Conservation (phyloP, 2,888 invertebrate species). For the Sclerodermus sp. region DNA sequence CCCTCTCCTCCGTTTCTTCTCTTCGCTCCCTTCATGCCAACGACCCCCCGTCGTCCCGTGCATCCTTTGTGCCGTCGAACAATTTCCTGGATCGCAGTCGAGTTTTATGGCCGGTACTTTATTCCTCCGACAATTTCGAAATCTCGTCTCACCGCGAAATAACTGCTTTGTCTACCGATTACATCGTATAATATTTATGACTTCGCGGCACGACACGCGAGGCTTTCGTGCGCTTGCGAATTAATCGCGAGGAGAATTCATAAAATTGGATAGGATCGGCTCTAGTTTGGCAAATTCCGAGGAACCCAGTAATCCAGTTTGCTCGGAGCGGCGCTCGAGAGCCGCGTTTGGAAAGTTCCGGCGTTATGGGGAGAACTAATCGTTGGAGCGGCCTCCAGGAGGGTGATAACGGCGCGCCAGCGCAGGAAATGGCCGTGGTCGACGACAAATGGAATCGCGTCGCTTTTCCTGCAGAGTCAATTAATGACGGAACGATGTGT, state of each 20-base stretch:
- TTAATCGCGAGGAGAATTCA: constrained; percentile 13
- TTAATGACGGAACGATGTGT: not conserved
- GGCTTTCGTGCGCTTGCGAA: constrained; percentile 4
- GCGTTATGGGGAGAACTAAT: not conserved
- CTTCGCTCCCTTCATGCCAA: too few species aligned
- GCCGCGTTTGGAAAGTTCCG: not conserved
- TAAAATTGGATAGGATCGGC: too few species aligned
- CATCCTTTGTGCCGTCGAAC: constrained; percentile 5
- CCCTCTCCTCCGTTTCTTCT: constrained; percentile 1
- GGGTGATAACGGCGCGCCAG: not conserved
- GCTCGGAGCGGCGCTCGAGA: not conserved
- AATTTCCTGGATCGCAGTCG: constrained; percentile 21
- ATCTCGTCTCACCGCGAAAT: constrained; percentile 9
- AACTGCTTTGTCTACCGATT: constrained; percentile 17
- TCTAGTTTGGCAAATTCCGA: too few species aligned
- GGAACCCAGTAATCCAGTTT: not conserved
- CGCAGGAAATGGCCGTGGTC: constrained; percentile 1
- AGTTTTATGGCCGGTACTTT: constrained; percentile 27
- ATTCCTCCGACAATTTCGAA: constrained; percentile 23
- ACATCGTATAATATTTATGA: constrained; percentile 7
- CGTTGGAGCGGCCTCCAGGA: not conserved
- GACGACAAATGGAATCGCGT: not conserved
- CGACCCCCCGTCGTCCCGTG: constrained; percentile 1
- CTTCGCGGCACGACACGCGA: constrained; percentile 1
- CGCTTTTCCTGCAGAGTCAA: too few species aligned